A percentile compares a stretch with the other conserved stretches of the same genome.
Conservation (phyloP, 2,113 vertebrate species). For the Axis porcinus region DNA sequence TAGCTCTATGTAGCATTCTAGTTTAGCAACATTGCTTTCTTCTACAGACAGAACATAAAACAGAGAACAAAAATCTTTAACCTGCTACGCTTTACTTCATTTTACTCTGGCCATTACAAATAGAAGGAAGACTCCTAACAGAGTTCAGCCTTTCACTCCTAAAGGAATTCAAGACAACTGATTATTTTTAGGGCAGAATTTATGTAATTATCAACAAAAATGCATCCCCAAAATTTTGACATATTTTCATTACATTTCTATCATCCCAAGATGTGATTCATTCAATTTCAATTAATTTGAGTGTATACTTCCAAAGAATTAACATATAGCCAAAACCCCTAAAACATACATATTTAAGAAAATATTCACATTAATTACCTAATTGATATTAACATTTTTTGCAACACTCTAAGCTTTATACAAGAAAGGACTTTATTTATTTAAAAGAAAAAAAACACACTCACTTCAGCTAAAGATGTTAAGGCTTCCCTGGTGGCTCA, state of each 20-base stretch:
- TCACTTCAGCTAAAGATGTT: neutral
- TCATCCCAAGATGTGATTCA: neutral
- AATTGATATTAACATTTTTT: neutral
- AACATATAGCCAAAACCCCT: neutral
- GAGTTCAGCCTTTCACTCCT: neutral
- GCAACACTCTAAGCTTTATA: neutral
- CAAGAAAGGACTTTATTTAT: neutral
- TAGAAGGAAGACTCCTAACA: neutral
- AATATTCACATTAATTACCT: neutral
- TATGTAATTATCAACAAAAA: neutral
- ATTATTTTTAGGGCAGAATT: neutral
- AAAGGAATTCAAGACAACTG: neutral
- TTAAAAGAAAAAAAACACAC: neutral
- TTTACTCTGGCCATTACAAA: neutral
- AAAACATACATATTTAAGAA: neutral
- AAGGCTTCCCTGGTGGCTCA: neutral
- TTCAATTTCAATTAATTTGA: neutral
- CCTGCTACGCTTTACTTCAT: neutral
- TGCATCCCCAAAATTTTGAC: neutral
- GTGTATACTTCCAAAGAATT: neutral
- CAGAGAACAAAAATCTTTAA: neutral
- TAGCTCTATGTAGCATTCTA: neutral
- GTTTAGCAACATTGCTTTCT: neutral
- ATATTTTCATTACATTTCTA: neutral
- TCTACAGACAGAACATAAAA: neutral